Evolutionary conservation across 2,797 vertebrate genomes (phyloP).

Genomic region (Chelonia mydas): DNA sequence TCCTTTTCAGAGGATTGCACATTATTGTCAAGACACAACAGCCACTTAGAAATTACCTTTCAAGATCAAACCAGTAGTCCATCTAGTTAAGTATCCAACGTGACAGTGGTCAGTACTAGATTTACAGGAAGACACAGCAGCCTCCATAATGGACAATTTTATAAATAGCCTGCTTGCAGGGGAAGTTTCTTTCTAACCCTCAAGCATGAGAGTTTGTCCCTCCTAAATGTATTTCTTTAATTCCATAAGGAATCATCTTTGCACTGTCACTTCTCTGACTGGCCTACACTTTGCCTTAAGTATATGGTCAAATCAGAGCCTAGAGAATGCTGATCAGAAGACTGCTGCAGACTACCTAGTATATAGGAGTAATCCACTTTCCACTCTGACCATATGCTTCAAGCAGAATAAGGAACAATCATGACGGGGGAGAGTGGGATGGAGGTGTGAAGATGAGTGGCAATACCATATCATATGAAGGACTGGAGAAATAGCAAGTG

Average conservation of each 20-base stretch:
- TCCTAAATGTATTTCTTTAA: neutral
- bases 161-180: neutral
- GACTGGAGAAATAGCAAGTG: neutral
- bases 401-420: neutral
- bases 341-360: neutral
- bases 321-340: neutral
- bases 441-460: neutral
- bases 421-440: neutral
- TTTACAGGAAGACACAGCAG: neutral
- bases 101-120: neutral
- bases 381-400: neutral
- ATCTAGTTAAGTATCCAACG: neutral
- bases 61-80: neutral
- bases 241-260: slow-evolving; percentile 3
- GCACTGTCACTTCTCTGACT: neutral
- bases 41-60: neutral
- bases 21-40: neutral
- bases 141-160: neutral
- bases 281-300: neutral
- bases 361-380: neutral
- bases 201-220: neutral
- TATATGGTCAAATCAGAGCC: neutral
- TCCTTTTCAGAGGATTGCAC: neutral
- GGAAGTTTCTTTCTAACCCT: neutral
- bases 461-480: neutral